A percentile compares a stretch with the other conserved stretches of the same genome.
Evolutionary conservation across 2,888 invertebrate species (phyloP).

Genomic region (Rhynchonema sp.): DNA sequence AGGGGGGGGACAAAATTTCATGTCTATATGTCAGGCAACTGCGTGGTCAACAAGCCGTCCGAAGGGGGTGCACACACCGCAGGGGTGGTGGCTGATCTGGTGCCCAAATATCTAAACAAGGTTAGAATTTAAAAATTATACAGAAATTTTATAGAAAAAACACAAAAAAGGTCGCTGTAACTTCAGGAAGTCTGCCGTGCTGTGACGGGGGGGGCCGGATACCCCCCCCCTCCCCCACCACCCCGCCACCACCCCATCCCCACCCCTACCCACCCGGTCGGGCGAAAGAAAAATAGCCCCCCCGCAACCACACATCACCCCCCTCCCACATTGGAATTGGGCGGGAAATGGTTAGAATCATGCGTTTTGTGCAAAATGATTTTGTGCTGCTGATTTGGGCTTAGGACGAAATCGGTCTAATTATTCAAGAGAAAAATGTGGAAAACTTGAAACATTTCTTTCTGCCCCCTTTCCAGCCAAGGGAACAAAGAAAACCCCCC

Average conservation of each 20-base stretch:
- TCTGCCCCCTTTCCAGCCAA: conserved; percentile 52
- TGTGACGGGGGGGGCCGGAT: conserved; percentile 55
- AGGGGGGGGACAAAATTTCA: no score
- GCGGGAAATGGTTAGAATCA: conserved; percentile 36
- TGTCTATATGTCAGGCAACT: no score
- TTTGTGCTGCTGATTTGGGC: no score
- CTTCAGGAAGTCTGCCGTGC: conserved; percentile 64
- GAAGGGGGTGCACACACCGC: conserved; percentile 58
- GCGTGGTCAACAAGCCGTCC: conserved; percentile 69
- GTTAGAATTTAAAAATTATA: background rate
- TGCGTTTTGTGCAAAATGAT: no score
- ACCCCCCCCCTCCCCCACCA: conserved; percentile 61
- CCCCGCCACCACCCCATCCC: conserved; percentile 84
- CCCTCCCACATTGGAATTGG: conserved; percentile 72
- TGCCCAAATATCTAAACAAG: conserved; percentile 56
- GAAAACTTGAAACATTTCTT: no score
- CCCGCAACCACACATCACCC: conserved; percentile 74
- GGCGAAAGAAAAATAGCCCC: conserved; percentile 44
- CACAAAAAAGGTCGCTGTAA: conserved; percentile 10
- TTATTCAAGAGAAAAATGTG: no score
- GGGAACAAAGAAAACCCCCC: conserved; percentile 59
- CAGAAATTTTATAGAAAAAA: background rate
- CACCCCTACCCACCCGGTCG: conserved; percentile 48
- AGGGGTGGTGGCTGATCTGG: conserved; percentile 46
- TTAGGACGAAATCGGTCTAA: no score